These are phyloP conservation scores for Diabrotica virgifera DNA, from an alignment of 1,140 invertebrate species.

Conservation along the genomic window DNA sequence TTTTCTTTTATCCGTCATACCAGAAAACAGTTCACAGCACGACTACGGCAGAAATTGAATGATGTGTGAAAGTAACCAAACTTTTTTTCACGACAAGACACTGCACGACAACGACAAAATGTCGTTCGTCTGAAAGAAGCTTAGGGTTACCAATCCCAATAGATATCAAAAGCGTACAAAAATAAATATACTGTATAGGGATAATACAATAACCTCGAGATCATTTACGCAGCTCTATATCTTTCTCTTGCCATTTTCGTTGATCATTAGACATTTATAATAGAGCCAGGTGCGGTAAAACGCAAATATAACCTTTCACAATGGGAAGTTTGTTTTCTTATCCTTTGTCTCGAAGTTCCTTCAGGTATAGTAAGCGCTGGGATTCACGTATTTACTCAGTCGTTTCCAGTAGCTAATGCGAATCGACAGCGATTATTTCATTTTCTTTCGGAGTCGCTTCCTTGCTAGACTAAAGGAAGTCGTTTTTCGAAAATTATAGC, in stretches of 20 bases:
- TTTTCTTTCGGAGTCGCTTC: conserved; percentile 16
- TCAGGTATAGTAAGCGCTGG: conserved; percentile 1
- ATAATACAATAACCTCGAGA: not conserved
- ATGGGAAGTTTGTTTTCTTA: conserved; percentile 8
- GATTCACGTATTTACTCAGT: conserved; percentile 6
- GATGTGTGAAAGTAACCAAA: no score
- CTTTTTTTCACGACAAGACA: no score
- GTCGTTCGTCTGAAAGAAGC: no score
- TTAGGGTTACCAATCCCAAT: no score
- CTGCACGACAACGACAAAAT: no score
- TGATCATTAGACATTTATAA: conserved; percentile 15
- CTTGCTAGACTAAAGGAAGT: no score
- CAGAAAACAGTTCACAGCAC: no score
- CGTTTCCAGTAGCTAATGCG: conserved; percentile 15
- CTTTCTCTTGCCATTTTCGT: conserved; percentile 1
- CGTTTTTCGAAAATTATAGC: no score
- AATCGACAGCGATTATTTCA: conserved; percentile 22
- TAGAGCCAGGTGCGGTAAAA: conserved; percentile 13
- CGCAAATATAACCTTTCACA: conserved; percentile 11
- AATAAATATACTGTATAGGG: no score
- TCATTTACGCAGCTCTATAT: not conserved
- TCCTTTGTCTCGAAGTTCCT: not conserved
- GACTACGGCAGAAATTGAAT: no score
- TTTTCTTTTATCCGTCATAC: no score
- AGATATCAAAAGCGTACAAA: no score